Base-by-base conservation (phyloP, 2,888 invertebrate species). In the Mythimna loreyi region DNA sequence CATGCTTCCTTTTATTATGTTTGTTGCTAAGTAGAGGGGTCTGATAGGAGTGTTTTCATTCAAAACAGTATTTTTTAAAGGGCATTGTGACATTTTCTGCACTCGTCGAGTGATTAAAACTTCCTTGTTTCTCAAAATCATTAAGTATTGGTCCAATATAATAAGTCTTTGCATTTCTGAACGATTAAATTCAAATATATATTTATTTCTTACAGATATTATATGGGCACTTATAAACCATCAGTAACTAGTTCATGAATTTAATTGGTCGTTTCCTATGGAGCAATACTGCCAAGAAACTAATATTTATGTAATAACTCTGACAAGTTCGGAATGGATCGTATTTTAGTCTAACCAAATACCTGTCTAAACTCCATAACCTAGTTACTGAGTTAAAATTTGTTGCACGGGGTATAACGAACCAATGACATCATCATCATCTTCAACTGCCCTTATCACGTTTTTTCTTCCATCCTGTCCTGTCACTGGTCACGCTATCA, bases 111-210 rank as follows among this genome's bases (percentile, higher is more conserved):
- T 49, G 52, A 53, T 53, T 59, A 33, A 56, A 55, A 45, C 40
- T 78, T 57, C 47, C 47, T 78, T 47, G 45, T 78, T 64, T 16
- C n/a, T 56, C 19, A 76, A 45, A 47, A 16, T 2, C n/a, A 57
- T 28, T 19, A 33, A 0, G 33, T 33, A 43, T 19, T 64, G 25
- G 30, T 21, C 25, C 9, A 0, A 5, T 1, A n/a, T n/a, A n/a
- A 25, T 50, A 21, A 40, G 11, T 43, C 25, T 25, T 16, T 49
- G 0, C 1, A 3, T 25, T 13, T 63, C 9, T 43, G 13, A 33
- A 33, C 16, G 6, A 13, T 53, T 3, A 4, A 19, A 16, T 5
- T 1, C 19, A 33, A 11, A n/a, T n/a, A n/a, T n/a, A n/a, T n/a
- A n/a, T n/a, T n/a, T n/a, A n/a, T n/a, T n/a, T n/a, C n/a, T n/a